These are phyloP conservation scores for Ferdinandea cuprea DNA, from an alignment of 2,888 invertebrate genomes.

Conservation along the genomic window DNA sequence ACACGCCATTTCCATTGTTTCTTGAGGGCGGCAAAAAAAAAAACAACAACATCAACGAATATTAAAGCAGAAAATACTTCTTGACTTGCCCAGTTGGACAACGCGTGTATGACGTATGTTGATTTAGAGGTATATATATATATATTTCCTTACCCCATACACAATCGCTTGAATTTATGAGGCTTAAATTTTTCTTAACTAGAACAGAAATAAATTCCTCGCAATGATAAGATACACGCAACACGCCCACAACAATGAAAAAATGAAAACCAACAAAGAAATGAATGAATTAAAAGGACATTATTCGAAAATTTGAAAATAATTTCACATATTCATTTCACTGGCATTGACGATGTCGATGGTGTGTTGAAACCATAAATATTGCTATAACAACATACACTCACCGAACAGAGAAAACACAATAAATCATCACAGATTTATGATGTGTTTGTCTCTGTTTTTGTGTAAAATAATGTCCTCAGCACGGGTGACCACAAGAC, in stretches of 20 bases:
- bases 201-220: conserved; percentile 70
- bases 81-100: conserved; percentile 53
- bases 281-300: conserved; percentile 71
- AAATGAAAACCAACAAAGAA: conserved; percentile 15
- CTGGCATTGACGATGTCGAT: conserved; percentile 29
- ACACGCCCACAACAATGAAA: conserved; percentile 18
- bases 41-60: too few species aligned
- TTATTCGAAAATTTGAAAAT: conserved; percentile 72
- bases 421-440: conserved; percentile 72
- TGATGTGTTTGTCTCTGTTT: conserved; percentile 52
- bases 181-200: conserved; percentile 54
- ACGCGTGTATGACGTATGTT: conserved; percentile 71
- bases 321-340: conserved; percentile 56
- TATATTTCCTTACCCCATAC: conserved; percentile 1
- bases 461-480: conserved; percentile 52
- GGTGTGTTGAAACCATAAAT: conserved; percentile 73
- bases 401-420: conserved; percentile 37
- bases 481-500: conserved; percentile 69
- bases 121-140: conserved; percentile 37
- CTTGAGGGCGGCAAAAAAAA: conserved; percentile 3
- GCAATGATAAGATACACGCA: conserved; percentile 68
- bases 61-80: conserved; percentile 17
- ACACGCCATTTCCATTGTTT: conserved; percentile 56
- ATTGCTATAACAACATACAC: conserved; percentile 57
- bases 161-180: conserved; percentile 52